Base-by-base conservation (phyloP, 2,113 vertebrate genomes). In the Triplophysa dalaica region DNA sequence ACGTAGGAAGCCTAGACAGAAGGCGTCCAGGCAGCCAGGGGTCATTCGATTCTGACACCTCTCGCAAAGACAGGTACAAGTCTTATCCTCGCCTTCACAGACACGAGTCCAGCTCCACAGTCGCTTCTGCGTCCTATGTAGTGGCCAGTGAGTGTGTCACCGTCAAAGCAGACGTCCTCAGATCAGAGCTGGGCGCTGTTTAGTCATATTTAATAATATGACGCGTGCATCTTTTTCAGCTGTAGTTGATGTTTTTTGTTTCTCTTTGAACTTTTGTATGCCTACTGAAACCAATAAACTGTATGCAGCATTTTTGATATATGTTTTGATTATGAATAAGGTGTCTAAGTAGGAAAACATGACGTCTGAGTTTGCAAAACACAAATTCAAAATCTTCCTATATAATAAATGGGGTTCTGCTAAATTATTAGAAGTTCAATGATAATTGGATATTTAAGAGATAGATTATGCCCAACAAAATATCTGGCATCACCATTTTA, bases 11-110 rank as follows among this genome's bases (percentile, higher is more conserved):
- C 13, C 82, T 95, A 84, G 97, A 99, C 22, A 92, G 94, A 88
- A 97, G 94, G 85, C 94, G 97, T 52, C 96, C 96, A 0, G 87
- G 94, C 62, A 98, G 96, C 87, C 94, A 94, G 93, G 93, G 92
- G 10, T 94, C 93, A 76, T 92, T 93, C 86, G 97, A 97, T 50
- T 90, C 89, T 74, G 95, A 96, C 82, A 80, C 93, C 54, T 73
- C 93, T 79, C 96, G 97, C 91, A 99, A 97, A 92, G 97, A 99
- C 81, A 95, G 95, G 98, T 99, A 91, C 90, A 90, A 87, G 88
- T 90, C 90, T 86, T 89, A 89, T 84, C 91, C 78, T 41, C 74
- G 80, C 70, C 73, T 70, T 80, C 76, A 79, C 90, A 90, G 91
- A 87, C 91, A 91, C 86, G 90, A 91, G 85, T 90, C 89, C 9